phyloP scores from a whole-genome alignment of 1,140 invertebrate species.

The Drosophila arizonae region DNA sequence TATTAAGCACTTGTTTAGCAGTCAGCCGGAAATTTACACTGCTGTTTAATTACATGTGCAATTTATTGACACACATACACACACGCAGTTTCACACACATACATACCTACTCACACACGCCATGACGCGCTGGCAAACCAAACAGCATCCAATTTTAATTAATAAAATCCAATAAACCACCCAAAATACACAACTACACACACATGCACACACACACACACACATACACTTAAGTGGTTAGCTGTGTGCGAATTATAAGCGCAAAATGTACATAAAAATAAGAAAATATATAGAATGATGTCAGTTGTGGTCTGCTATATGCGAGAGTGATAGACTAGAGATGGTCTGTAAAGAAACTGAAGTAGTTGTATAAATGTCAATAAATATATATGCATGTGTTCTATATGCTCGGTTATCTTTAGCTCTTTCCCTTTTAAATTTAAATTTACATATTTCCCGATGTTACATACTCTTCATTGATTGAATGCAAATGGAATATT shows the following conservation, averaged over 20 bases:
- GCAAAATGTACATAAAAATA: conserved; percentile 45
- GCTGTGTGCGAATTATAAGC: conserved; percentile 49
- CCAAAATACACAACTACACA: conserved; percentile 14
- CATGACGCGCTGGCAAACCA: conserved; percentile 54
- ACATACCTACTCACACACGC: conserved; percentile 32
- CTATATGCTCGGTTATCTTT: too few relatives aligned
- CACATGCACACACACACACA: conserved; percentile 9
- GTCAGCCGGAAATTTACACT: conserved; percentile 66
- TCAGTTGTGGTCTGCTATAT: not conserved
- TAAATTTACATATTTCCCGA: too few relatives aligned
- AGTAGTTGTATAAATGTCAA: too few relatives aligned
- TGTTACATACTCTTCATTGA: too few relatives aligned
- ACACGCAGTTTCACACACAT: conserved; percentile 6
- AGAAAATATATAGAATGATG: conserved; percentile 6
- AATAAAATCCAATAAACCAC: conserved; percentile 67
- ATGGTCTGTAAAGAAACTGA: not conserved
- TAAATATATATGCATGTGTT: too few relatives aligned
- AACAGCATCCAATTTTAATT: conserved; percentile 69
- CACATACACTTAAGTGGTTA: conserved; percentile 16
- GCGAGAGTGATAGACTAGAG: not conserved
- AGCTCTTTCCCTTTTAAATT: too few relatives aligned
- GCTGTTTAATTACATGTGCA: conserved; percentile 71
- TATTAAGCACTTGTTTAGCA: conserved; percentile 67
- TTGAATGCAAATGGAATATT: too few relatives aligned
- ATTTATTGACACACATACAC: conserved; percentile 34